A percentile compares a stretch with the other conserved stretches of the same genome.
Evolutionary conservation across 2,888 invertebrate genomes (phyloP).

Genomic region (Bombylius major): DNA sequence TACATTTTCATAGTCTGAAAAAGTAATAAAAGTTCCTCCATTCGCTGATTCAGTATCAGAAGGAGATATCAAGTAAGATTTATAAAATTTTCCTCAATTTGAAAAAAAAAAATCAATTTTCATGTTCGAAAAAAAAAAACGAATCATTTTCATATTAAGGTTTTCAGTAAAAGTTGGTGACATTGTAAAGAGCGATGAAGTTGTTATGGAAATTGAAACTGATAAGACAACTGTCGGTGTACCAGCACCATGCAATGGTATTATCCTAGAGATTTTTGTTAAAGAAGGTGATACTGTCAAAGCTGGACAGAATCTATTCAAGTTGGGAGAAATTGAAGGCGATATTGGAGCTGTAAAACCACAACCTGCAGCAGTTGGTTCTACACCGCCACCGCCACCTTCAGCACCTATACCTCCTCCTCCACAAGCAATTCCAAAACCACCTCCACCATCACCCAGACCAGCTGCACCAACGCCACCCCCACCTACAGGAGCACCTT

Average conservation of each 20-base stretch:
- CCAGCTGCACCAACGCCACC: conserved; percentile 52
- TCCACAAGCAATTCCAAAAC: conserved; percentile 36
- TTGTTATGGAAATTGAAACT: conserved; percentile 88
- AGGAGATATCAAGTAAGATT: conserved; percentile 74
- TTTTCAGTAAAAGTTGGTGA: conserved; percentile 70
- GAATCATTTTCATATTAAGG: conserved; percentile 25
- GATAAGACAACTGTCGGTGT: conserved; percentile 70
- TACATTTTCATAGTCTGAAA: not conserved
- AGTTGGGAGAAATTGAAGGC: conserved; percentile 38
- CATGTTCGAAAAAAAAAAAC: too few relatives aligned
- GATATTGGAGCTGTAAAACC: conserved; percentile 20
- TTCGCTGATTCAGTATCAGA: conserved; percentile 95
- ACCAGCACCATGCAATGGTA: conserved; percentile 62
- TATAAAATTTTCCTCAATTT: not conserved
- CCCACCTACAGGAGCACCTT: conserved; percentile 71
- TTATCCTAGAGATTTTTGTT: conserved; percentile 71
- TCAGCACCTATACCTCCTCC: conserved; percentile 41
- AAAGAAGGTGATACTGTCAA: conserved; percentile 83
- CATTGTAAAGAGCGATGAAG: conserved; percentile 74
- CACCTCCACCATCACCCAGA: conserved; percentile 41
- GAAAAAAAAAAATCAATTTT: too few relatives aligned
- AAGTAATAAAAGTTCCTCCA: conserved; percentile 58
- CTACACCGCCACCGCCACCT: conserved; percentile 29
- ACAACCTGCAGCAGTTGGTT: conserved; percentile 25
- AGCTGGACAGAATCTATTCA: conserved; percentile 66